Evolutionary conservation across 1,140 invertebrate species (phyloP).

Genomic region (Eurosta solidaginis): DNA sequence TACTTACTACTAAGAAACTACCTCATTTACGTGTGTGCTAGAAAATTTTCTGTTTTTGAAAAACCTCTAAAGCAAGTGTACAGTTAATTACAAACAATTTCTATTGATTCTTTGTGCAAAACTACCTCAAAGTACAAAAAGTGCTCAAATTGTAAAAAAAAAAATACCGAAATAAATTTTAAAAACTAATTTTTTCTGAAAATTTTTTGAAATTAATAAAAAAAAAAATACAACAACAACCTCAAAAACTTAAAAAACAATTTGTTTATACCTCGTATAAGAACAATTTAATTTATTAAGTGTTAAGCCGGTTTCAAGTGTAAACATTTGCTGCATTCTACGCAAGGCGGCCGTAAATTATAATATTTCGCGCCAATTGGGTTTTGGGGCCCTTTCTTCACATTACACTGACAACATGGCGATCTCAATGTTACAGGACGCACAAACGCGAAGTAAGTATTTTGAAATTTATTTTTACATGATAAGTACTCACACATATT

Average conservation of each 20-base stretch:
- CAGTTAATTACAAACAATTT: neutral
- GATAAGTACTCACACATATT: neutral
- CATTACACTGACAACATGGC: conserved; percentile 43
- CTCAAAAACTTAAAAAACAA: neutral
- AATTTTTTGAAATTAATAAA: too few relatives aligned
- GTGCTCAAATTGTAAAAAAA: too few relatives aligned
- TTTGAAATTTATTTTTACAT: neutral
- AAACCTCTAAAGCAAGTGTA: neutral
- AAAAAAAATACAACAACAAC: neutral
- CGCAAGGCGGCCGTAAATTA: too few relatives aligned
- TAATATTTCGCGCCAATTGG: neutral
- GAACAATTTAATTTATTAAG: neutral
- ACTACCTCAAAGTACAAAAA: conserved; percentile 31
- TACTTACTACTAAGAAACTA: neutral
- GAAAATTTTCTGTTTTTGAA: neutral
- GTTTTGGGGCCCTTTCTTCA: too few relatives aligned
- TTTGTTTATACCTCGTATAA: neutral
- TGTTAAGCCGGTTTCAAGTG: neutral
- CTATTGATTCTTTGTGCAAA: neutral
- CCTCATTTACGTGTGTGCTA: neutral
- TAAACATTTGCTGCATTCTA: too few relatives aligned
- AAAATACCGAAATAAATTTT: too few relatives aligned
- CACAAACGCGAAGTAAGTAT: conserved; percentile 57
- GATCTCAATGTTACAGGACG: conserved; percentile 58
- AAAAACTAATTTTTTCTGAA: too few relatives aligned